Percentiles rank a stretch among this genome's conserved stretches.
These are phyloP conservation scores for Caranx ignobilis DNA, from an alignment of 2,113 vertebrate species.

Conservation along the genomic window DNA sequence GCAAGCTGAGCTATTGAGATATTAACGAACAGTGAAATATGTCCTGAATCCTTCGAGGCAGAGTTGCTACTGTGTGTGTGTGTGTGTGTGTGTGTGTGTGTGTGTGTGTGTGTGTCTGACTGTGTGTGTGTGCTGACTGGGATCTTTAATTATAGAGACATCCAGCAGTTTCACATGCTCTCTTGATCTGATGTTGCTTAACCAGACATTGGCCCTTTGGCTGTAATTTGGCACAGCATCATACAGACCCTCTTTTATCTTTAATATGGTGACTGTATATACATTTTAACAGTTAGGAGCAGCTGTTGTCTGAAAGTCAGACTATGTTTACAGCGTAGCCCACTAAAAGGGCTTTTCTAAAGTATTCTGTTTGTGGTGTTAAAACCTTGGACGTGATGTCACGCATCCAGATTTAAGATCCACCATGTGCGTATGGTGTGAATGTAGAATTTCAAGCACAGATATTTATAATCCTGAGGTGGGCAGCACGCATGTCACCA, in stretches of 20 bases:
- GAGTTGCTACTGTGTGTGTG: not conserved
- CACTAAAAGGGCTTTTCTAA: slow-evolving; percentile 48
- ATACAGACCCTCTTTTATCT: slow-evolving; percentile 63
- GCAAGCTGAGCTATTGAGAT: not conserved
- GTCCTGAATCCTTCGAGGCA: slow-evolving; percentile 15
- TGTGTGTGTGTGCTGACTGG: not conserved
- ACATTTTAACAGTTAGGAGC: slow-evolving; percentile 63
- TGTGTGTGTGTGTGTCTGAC: not conserved
- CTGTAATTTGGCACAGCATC: slow-evolving; percentile 68
- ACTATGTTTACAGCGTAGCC: slow-evolving; percentile 60
- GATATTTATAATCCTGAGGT: slow-evolving; percentile 39
- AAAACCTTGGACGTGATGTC: slow-evolving; percentile 41
- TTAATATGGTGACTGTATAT: slow-evolving; percentile 59
- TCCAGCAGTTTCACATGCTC: slow-evolving; percentile 51
- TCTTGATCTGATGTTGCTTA: slow-evolving; percentile 55
- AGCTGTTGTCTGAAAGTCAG: slow-evolving; percentile 46
- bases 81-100: not conserved
- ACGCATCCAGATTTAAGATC: slow-evolving; percentile 37
- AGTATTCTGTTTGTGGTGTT: slow-evolving; percentile 57
- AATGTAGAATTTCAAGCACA: slow-evolving; percentile 17
- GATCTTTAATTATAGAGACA: slow-evolving; percentile 57
- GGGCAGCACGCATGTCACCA: slow-evolving; percentile 12
- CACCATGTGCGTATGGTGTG: slow-evolving; percentile 29
- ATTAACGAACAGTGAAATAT: slow-evolving; percentile 48
- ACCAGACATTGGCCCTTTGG: slow-evolving; percentile 42